Evolutionary conservation across 2,888 invertebrate species (phyloP), one percentile per base, ranked within the genome.

Genomic region (Acronicta psi): DNA sequence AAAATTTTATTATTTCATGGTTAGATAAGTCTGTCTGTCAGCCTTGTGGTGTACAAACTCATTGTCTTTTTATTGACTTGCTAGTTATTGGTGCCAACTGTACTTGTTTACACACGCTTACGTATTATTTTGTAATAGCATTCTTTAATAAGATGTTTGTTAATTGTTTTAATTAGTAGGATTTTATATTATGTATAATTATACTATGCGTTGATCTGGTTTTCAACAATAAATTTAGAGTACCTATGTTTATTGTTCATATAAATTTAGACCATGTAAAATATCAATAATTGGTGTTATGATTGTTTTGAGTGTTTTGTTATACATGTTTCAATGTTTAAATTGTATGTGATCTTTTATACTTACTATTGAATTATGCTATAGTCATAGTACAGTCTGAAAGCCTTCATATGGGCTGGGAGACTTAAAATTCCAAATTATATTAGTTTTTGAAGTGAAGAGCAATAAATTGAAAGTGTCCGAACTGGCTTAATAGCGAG

Each of bases 31-130:
- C 31, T 0, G 13, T 2, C 31, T 0, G 25, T 25, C 25, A 31
- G 4, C 31, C 11, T 31, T 31, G 31, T 31, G 11, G 42, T 44
- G n/a, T 51, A 36, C 18, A 51, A 52, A 23, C 23, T 16, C 29
- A 56, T 41, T 40, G 47, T 16, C 9, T 16, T 44, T 17, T 41
- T 43, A 38, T 36, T 42, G 42, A 25, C 37, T 69, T 43, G 49
- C 41, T 55, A 8, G 34, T 59, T 56, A 31, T 57, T 52, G 20
- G 43, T 34, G 34, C 59, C 61, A 59, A 47, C 59, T 70, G 69
- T 72, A 62, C 68, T 52, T 59, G 61, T 68, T 74, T 60, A 63
- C 47, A 67, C 53, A 68, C 62, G 54, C 36, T 59, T 56, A 49
- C 53, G 29, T 66, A 58, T 68, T 74, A 62, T 70, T 69, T 63